These are phyloP conservation scores for Istiophorus platypterus DNA, from an alignment of 2,113 vertebrate species.

Conservation along the genomic window DNA sequence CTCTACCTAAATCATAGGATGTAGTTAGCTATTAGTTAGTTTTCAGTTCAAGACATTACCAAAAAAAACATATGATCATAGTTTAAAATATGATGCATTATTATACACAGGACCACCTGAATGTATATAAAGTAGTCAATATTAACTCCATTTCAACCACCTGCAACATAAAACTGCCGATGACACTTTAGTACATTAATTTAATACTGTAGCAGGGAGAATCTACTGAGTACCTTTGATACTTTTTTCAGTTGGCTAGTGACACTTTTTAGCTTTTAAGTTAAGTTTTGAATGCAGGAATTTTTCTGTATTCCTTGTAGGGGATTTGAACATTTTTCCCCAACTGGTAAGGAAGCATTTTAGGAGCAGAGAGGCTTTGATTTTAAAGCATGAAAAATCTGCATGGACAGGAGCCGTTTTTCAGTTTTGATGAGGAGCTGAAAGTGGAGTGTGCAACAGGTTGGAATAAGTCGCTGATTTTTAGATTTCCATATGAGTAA, in stretches of 20 bases:
- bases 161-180: not conserved
- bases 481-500: slow-evolving; percentile 66
- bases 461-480: slow-evolving; percentile 57
- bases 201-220: too few species aligned
- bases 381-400: slow-evolving; percentile 43
- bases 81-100: not conserved
- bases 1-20: too few species aligned
- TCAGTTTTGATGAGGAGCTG: slow-evolving; percentile 23
- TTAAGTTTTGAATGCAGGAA: not conserved
- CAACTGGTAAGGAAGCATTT: not conserved
- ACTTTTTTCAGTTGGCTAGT: too few species aligned
- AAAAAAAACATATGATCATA: not conserved
- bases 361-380: slow-evolving; percentile 16
- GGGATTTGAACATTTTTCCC: not conserved
- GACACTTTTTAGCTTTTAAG: too few species aligned
- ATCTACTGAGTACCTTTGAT: too few species aligned
- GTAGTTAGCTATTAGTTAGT: not conserved
- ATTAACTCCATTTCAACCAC: not conserved
- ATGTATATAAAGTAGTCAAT: not conserved
- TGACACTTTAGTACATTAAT: not conserved
- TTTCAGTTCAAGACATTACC: not conserved
- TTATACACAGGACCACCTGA: not conserved
- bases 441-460: slow-evolving; percentile 52
- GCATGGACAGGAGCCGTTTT: slow-evolving; percentile 14
- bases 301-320: not conserved